Percentiles rank a stretch among this genome's conserved stretches.
Conservation (phyloP, 2,888 invertebrate species). For the Trachelus tabidus region DNA sequence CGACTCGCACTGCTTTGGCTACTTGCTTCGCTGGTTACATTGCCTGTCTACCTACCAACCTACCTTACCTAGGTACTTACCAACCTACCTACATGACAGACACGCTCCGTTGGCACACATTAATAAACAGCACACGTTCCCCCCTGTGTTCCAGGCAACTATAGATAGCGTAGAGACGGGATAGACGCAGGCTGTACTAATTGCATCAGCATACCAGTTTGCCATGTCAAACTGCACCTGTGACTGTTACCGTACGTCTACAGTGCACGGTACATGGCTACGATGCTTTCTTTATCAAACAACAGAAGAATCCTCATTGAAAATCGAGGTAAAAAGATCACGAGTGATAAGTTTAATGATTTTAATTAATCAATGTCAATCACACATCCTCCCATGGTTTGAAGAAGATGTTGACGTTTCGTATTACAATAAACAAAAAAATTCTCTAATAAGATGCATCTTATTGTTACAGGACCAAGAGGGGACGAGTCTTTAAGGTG, state of each 20-base stretch:
- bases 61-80: conserved; percentile 13
- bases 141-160: conserved; percentile 12
- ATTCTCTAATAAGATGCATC: too few relatives aligned
- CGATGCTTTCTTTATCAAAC: too few relatives aligned
- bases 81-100: conserved; percentile 48
- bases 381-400: too few relatives aligned
- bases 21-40: conserved; percentile 5
- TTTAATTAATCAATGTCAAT: too few relatives aligned
- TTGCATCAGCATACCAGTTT: conserved; percentile 61
- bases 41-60: conserved; percentile 28
- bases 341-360: too few relatives aligned
- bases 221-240: conserved; percentile 57
- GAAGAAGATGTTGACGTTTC: too few relatives aligned
- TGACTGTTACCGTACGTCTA: conserved; percentile 34
- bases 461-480: too few relatives aligned
- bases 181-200: conserved; percentile 50
- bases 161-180: conserved; percentile 33
- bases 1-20: not conserved
- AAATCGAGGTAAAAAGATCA: too few relatives aligned
- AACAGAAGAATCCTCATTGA: too few relatives aligned
- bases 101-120: conserved; percentile 54
- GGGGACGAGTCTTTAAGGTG: not conserved
- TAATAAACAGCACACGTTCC: conserved; percentile 47
- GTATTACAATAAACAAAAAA: too few relatives aligned
- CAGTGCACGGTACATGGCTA: too few relatives aligned